Evolutionary conservation across 2,113 vertebrate genomes (phyloP).

Genomic region (Aptenodytes patagonicus): DNA sequence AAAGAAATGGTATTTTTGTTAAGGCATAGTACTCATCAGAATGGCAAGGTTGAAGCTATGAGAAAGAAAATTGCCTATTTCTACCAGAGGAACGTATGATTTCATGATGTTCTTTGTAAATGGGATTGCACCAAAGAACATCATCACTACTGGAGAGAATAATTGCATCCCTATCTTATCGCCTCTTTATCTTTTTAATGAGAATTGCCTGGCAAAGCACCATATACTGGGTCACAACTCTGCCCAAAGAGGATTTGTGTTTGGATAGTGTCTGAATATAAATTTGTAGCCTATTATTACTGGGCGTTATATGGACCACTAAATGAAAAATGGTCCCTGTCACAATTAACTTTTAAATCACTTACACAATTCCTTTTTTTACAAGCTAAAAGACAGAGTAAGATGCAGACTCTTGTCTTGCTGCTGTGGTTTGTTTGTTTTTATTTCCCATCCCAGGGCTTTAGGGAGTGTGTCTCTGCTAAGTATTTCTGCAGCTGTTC

Average conservation of each 20-base stretch:
- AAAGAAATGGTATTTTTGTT: not conserved
- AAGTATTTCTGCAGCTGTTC: conserved; percentile 43
- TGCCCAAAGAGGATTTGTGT: not conserved
- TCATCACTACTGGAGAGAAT: not conserved
- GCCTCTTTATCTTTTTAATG: conserved; percentile 16
- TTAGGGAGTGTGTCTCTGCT: conserved; percentile 6
- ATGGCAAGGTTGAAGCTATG: not conserved
- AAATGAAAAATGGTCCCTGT: not conserved
- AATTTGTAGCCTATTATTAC: not conserved
- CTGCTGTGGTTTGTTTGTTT: conserved; percentile 24
- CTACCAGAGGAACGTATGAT: not conserved
- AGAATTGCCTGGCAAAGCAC: not conserved
- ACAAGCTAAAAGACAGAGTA: not conserved
- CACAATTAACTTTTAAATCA: not conserved
- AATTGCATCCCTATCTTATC: not conserved
- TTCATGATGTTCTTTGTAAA: conserved; percentile 16
- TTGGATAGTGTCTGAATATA: not conserved
- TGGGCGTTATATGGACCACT: not conserved
- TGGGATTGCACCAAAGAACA: not conserved
- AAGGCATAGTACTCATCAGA: not conserved
- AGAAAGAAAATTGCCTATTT: not conserved
- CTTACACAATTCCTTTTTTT: not conserved
- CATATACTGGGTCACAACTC: not conserved
- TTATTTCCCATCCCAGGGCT: not conserved
- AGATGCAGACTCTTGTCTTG: not conserved